Evolutionary conservation across 2,888 invertebrate genomes (phyloP), one percentile per base, ranked within the genome.

Genomic region (Octonoba sinensis): DNA sequence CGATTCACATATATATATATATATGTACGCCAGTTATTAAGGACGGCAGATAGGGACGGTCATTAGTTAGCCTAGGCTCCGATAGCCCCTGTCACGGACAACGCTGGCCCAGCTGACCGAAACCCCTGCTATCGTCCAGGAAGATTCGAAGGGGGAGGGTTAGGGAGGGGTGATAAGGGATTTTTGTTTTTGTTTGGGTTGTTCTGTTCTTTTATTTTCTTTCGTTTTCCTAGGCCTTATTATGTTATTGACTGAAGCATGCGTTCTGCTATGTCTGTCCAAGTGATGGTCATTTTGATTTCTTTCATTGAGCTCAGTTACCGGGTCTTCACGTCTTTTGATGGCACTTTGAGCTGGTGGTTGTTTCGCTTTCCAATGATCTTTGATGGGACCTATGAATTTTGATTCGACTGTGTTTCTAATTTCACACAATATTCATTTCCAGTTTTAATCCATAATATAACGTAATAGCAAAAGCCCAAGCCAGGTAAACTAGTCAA

Each of bases 11-110:
- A 36, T 36, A 36, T 36, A 36, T 36, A 36, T 36, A 36, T 36
- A 27, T 2, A 36, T 36, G 36, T 36, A 4, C 36, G 36, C 70
- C 44, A 51, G 72, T 78, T 78, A 78, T 78, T 72, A 78, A 72
- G 78, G 67, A 36, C 72, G 59, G 78, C 65, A 64, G 78, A 78
- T 78, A 78, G 78, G 72, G 78, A 72, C 60, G 72, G 78, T 78
- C 78, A 78, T 78, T 78, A 78, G 78, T 78, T 78, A 78, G 72
- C 66, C 56, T 64, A 62, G 64, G 57, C 70, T 11, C 36, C 36
- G 77, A 77, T 77, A 71, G 77, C 77, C 65, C 65, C 78, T 78
- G 78, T 78, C 78, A 78, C 59, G 66, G 57, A 57, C 78, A 78
- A 72, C 78, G 72, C 54, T 71, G 71, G 66, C 59, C 65, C 78